These are phyloP conservation scores for Talpa occidentalis DNA, from an alignment of 2,113 vertebrate species.

Conservation along the genomic window DNA sequence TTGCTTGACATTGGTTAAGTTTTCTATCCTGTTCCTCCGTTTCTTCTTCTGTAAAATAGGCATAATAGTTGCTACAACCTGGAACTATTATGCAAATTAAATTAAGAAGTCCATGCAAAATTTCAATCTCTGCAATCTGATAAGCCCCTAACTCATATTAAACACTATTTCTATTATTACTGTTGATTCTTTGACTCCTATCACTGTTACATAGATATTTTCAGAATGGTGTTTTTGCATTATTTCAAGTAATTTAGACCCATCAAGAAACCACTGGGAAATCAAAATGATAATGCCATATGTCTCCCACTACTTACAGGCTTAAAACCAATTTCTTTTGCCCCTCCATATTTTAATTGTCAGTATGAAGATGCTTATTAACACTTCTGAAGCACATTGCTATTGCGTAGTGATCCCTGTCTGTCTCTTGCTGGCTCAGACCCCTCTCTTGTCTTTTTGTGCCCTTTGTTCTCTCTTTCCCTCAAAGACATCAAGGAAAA, in stretches of 20 bases:
- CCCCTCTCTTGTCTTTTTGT: not conserved
- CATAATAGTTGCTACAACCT: not conserved
- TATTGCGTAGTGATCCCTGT: not conserved
- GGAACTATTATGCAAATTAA: not conserved
- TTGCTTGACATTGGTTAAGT: not conserved
- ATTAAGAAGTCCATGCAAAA: not conserved
- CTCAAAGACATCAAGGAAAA: constrained; percentile 46
- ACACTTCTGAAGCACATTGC: not conserved
- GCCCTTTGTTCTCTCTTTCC: constrained; percentile 27
- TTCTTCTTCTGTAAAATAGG: not conserved
- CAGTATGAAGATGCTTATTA: not conserved
- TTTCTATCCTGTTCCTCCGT: not conserved
- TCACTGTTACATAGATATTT: constrained; percentile 2
- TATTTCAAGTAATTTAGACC: not conserved
- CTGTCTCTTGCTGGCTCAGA: not conserved
- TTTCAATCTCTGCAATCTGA: not conserved
- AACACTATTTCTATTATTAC: not conserved
- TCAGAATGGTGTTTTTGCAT: not conserved
- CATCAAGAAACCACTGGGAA: constrained; percentile 2
- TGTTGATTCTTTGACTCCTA: not conserved
- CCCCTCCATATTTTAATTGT: not conserved
- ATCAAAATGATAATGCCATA: not conserved
- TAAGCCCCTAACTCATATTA: not conserved
- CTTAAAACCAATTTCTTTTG: not conserved
- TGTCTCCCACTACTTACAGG: not conserved